Percentiles rank a stretch among this genome's conserved stretches.
Conservation (phyloP, 2,113 vertebrate genomes). For the Oryzias celebensis region DNA sequence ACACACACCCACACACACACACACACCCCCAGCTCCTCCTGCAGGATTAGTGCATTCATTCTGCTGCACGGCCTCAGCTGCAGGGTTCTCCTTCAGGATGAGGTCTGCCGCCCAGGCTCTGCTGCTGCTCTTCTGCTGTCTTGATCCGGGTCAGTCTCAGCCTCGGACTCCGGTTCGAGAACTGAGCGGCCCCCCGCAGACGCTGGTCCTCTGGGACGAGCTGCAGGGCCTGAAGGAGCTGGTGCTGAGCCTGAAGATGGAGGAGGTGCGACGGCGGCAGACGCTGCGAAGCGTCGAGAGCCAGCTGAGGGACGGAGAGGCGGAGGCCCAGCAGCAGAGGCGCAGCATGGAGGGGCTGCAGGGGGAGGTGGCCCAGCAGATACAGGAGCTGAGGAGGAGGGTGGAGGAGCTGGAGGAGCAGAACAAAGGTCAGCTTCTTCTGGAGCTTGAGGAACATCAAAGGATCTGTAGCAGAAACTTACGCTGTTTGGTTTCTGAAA, state of each 20-base stretch:
- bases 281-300: conserved; percentile 50
- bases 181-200: fast-evolving
- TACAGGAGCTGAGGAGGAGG: conserved; percentile 16
- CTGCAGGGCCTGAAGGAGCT: conserved; percentile 55
- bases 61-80: conserved; percentile 6
- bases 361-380: not conserved
- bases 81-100: conserved; percentile 32
- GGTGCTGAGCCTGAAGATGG: conserved; percentile 46
- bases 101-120: not conserved
- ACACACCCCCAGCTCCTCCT: not conserved
- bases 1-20: no score
- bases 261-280: conserved; percentile 44
- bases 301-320: conserved; percentile 48
- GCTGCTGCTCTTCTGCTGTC: not conserved
- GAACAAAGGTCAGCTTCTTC: conserved; percentile 28
- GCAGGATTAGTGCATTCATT: conserved; percentile 34
- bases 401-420: conserved; percentile 36
- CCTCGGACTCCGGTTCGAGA: not conserved
- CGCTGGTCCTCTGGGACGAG: conserved; percentile 50
- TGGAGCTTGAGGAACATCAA: no score
- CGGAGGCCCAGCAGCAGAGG: conserved; percentile 22
- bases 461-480: not conserved
- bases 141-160: not conserved
- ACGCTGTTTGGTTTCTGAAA: no score
- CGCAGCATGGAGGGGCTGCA: conserved; percentile 11